phyloP scores from a whole-genome alignment of 2,888 invertebrate genomes.

The Trichogramma evanescens region DNA sequence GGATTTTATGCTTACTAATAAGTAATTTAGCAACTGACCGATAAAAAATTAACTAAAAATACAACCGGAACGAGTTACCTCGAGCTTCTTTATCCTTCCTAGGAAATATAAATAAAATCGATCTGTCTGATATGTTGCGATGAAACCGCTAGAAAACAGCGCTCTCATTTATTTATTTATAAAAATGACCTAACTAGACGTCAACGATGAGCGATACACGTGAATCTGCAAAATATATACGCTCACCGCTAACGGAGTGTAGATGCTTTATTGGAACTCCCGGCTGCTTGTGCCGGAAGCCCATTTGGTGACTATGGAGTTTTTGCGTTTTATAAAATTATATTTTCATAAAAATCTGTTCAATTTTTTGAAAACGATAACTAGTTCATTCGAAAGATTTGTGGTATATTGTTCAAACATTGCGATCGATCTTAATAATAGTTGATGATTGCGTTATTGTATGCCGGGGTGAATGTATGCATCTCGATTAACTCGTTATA shows the following conservation, averaged over 20 bases:
- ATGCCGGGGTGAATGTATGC: slow-evolving; percentile 29
- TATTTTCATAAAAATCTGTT: slow-evolving; percentile 10
- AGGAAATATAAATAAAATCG: slow-evolving; percentile 9
- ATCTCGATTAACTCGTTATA: slow-evolving; percentile 17
- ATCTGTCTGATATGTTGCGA: slow-evolving; percentile 22
- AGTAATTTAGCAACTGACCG: too few relatives aligned
- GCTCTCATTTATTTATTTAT: slow-evolving; percentile 1
- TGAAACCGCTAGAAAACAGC: slow-evolving; percentile 6
- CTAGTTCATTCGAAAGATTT: slow-evolving; percentile 13
- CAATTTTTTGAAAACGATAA: slow-evolving; percentile 20
- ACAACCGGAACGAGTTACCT: slow-evolving; percentile 17
- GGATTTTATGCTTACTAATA: slow-evolving; percentile 21
- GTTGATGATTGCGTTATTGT: slow-evolving; percentile 19
- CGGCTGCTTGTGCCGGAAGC: neutral
- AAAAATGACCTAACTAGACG: slow-evolving; percentile 20
- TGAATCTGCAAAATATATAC: neutral
- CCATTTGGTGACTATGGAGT: slow-evolving; percentile 19
- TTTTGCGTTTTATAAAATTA: slow-evolving; percentile 14
- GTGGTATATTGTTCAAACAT: neutral
- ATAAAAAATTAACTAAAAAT: too few relatives aligned
- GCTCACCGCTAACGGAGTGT: neutral
- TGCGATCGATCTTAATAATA: slow-evolving; percentile 15
- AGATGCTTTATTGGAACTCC: slow-evolving; percentile 11
- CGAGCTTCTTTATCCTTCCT: slow-evolving; percentile 9
- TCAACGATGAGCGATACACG: neutral